Evolutionary conservation across 2,113 vertebrate species (phyloP), one percentile per base, ranked within the genome.

Genomic region (Neotragus pygmaeus): DNA sequence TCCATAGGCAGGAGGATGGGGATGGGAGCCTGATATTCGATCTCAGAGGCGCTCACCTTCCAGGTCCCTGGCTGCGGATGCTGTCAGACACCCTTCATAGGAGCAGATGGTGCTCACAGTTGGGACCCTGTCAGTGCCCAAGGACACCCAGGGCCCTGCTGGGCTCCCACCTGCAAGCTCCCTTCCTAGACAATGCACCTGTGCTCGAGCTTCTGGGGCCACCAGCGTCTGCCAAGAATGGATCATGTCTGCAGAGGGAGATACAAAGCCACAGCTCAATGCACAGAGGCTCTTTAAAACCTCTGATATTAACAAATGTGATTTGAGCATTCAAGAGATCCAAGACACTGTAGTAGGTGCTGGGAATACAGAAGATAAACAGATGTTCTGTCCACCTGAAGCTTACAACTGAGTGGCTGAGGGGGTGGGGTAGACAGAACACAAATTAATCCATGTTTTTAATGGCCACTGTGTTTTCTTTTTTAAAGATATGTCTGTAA

Each of bases 121-220:
- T 89, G 95, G 97, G 95, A 96, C 90, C 87, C 92, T 97, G 90
- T 96, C 96, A 90, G 88, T 97, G 95, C 78, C 97, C 97, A 98
- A 98, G 97, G 98, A 98, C 96, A 96, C 97, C 92, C 62, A 87
- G 90, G 53, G 90, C 80, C 97, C 97, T 97, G 96, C 97, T 97
- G 97, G 81, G 90, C 33, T 96, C 82, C 92, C 98, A 97, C 95
- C 97, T 98, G 96, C 96, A 97, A 97, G 73, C 94, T 97, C 88
- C 77, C 92, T 96, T 97, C 91, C 96, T 96, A 96, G 97, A 97
- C 95, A 96, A 49, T 86, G 83, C 97, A 96, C 92, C 96, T 97
- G 96, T 92, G 86, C 87, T 77, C 0, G 3, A 97, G 95, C 88
- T 96, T 95, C 97, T 95, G 96, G 94, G 88, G 85, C 90, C 58